Conservation (phyloP, 2,797 vertebrate genomes). For the Hapalemur alaotrensis region DNA sequence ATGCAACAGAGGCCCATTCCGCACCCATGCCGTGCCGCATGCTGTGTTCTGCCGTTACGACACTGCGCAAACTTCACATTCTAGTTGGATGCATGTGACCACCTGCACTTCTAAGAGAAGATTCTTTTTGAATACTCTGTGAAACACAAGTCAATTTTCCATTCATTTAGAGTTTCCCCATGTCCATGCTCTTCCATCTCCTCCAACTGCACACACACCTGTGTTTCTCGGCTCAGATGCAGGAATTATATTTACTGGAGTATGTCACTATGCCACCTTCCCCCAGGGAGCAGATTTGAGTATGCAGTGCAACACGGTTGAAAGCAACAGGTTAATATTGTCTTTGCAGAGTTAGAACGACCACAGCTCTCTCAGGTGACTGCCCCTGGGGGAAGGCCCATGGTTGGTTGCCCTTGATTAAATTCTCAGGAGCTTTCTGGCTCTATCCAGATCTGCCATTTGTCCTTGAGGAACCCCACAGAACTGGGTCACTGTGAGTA, state of each 20-base stretch:
- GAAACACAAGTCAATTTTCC: background rate
- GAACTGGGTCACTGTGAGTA: conserved; percentile 54
- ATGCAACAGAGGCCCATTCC: background rate
- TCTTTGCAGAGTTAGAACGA: conserved; percentile 40
- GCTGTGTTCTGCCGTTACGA: background rate
- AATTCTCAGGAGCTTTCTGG: conserved; percentile 73
- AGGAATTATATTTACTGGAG: background rate
- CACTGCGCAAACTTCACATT: background rate
- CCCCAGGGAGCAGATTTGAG: conserved; percentile 13
- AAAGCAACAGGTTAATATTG: conserved; percentile 47
- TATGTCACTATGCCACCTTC: background rate
- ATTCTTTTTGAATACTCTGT: background rate
- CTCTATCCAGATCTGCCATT: conserved; percentile 72
- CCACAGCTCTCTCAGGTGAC: conserved; percentile 66
- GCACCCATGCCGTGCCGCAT: background rate
- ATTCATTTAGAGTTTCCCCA: conserved; percentile 8
- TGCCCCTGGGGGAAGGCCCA: conserved; percentile 44
- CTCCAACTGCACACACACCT: background rate
- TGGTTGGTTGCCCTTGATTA: conserved; percentile 69
- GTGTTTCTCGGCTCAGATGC: background rate
- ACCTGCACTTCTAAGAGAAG: background rate
- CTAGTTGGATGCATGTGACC: background rate
- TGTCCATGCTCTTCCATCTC: background rate
- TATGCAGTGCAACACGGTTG: background rate
- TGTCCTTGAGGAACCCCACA: conserved; percentile 72